A percentile compares a stretch with the other conserved stretches of the same genome.
These are phyloP conservation scores for Brenthis ino DNA, from an alignment of 2,888 invertebrate species.

Conservation along the genomic window DNA sequence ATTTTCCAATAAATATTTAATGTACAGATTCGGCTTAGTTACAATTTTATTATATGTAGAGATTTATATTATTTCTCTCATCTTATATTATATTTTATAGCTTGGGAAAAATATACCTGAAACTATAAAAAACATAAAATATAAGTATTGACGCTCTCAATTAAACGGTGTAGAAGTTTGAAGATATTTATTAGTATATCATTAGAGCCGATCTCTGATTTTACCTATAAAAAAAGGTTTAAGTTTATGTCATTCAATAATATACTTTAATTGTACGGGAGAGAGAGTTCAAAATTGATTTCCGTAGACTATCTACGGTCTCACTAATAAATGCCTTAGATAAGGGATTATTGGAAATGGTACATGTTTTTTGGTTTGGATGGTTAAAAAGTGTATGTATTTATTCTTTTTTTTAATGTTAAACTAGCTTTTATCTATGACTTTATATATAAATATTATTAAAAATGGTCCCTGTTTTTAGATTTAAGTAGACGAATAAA, in stretches of 20 bases:
- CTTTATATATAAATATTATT: no score
- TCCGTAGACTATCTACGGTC: background rate
- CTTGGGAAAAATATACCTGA: no score
- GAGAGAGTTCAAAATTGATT: conserved; percentile 7
- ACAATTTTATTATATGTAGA: no score
- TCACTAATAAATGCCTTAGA: background rate
- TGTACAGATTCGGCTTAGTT: no score
- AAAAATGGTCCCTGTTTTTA: no score
- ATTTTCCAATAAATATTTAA: no score
- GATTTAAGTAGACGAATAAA: no score
- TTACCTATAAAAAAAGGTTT: background rate
- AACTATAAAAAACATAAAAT: background rate
- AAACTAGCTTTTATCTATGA: no score
- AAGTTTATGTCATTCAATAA: background rate
- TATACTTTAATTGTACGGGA: background rate
- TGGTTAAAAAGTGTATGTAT: no score
- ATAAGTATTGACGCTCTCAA: background rate
- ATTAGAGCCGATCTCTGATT: conserved; percentile 25
- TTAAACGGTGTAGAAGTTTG: conserved; percentile 7
- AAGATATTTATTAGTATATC: conserved; percentile 28
- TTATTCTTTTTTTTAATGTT: no score
- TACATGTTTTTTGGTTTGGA: background rate
- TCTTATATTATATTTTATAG: no score
- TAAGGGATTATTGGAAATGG: background rate
- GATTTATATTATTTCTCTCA: no score